Base-by-base conservation (phyloP, 2,113 vertebrate genomes). In the Chaetodon auriga region DNA sequence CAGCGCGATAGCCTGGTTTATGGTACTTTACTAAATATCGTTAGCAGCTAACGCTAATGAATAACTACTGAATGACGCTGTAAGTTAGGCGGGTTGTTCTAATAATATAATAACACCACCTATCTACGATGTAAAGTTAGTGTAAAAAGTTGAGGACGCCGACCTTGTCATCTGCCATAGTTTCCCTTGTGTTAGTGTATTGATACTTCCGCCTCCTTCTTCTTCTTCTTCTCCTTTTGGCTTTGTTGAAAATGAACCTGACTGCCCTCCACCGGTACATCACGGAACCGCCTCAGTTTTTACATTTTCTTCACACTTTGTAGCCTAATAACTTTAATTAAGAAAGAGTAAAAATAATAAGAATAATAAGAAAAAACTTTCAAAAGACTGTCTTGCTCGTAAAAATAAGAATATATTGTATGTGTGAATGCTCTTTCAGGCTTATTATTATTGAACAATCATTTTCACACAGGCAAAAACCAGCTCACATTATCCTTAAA, bases 121-220 rank as follows among this genome's bases (percentile, higher is more conserved):
- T n/a, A 25, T 30, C 6, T 15, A 23, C 5, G 46, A 13, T 36
- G 13, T 2, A 73, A 88, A 71, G 23, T 14, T 12, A 21, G 0
- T 0, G 12, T 18, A 48, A 1, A 72, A 73, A 60, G 63, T 85
- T 75, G 1, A 6, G 2, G 4, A 68, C 57, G 60, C 89, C 63
- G 19, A 95, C 95, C 95, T 95, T 95, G 92, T 92, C 94, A 49
- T 94, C 73, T 23, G 89, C 87, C 95, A 95, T 95, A 30, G 78
- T 77, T 87, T 5, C 35, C 1, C 43, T 78, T 8, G 16, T 30
- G 21, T 18, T 55, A 15, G 2, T 14, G 3, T 23, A 30, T 2
- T 75, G 60, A 25, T 8, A 7, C 30, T 5, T 5, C 58, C 14
- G 23, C 2, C 35, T 68, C 15, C 1, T 74, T 9, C 25, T 35